Evolutionary conservation across 2,113 vertebrate genomes (phyloP).

Genomic region (Cervus canadensis): DNA sequence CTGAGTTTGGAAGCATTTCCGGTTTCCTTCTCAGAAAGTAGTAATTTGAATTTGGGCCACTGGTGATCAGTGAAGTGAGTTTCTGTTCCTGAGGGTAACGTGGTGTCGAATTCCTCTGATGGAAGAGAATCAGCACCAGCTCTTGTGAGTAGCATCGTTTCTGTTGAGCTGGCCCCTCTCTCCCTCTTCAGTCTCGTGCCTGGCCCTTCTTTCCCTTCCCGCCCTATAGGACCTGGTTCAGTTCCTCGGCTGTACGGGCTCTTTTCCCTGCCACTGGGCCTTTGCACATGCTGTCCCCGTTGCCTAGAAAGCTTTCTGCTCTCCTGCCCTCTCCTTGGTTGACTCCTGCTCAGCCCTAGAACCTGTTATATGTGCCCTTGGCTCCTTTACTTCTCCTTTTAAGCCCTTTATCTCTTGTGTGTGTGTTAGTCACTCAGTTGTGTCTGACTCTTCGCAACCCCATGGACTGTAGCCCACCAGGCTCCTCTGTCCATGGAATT

Average conservation of each 20-base stretch:
- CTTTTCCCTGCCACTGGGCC: background rate
- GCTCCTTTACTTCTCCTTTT: background rate
- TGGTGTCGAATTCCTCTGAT: background rate
- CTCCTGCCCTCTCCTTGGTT: background rate
- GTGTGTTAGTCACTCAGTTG: background rate
- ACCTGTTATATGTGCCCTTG: background rate
- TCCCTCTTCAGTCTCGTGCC: background rate
- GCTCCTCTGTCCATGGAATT: background rate
- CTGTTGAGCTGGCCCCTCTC: background rate
- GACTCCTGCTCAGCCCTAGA: background rate
- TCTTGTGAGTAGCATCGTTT: background rate
- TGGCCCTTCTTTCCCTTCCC: background rate
- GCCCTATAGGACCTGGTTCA: background rate
- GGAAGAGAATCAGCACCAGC: background rate
- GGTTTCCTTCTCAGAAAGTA: conserved; percentile 12
- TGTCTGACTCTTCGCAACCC: background rate
- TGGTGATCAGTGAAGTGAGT: background rate
- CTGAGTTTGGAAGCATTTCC: background rate
- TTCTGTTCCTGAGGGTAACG: background rate
- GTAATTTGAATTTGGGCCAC: conserved; percentile 8
- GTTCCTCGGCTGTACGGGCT: background rate
- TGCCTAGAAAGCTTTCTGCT: background rate
- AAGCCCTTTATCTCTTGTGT: background rate
- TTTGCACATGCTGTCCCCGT: background rate
- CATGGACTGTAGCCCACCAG: background rate